Percentiles rank a stretch among this genome's conserved stretches.
These are phyloP conservation scores for Bubo bubo DNA, from an alignment of 2,113 vertebrate species.

Conservation along the genomic window DNA sequence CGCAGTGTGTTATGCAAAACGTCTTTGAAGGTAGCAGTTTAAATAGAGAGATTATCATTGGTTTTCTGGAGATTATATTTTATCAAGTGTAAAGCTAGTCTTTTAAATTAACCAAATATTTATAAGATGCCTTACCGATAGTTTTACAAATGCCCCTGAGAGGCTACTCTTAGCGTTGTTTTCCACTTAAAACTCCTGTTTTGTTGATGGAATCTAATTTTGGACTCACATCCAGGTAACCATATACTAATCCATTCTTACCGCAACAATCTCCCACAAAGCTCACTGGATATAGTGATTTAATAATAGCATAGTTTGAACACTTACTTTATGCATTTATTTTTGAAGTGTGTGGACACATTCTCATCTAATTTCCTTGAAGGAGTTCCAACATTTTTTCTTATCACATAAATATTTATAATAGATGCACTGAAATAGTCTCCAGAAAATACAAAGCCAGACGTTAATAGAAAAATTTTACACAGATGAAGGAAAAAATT, in stretches of 20 bases:
- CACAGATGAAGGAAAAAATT: not conserved
- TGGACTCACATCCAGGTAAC: not conserved
- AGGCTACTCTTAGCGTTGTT: not conserved
- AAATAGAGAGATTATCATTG: not conserved
- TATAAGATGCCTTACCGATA: not conserved
- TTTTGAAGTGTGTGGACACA: not conserved
- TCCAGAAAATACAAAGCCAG: conserved; percentile 21
- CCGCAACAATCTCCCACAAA: not conserved
- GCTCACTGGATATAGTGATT: not conserved
- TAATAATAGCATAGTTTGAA: not conserved
- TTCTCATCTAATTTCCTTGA: conserved; percentile 35
- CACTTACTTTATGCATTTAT: conserved; percentile 2
- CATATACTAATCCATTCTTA: not conserved
- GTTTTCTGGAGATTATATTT: not conserved
- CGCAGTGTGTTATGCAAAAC: not conserved
- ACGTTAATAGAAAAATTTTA: not conserved
- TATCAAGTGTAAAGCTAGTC: not conserved
- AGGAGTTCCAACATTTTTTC: not conserved
- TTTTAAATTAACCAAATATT: not conserved
- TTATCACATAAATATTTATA: conserved; percentile 53
- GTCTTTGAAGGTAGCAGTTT: not conserved
- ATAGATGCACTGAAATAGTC: not conserved
- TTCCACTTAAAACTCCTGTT: not conserved
- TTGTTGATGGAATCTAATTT: not conserved
- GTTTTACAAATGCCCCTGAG: not conserved